phyloP scores from a whole-genome alignment of 2,797 vertebrate species.

The Benthosema pterotum region DNA sequence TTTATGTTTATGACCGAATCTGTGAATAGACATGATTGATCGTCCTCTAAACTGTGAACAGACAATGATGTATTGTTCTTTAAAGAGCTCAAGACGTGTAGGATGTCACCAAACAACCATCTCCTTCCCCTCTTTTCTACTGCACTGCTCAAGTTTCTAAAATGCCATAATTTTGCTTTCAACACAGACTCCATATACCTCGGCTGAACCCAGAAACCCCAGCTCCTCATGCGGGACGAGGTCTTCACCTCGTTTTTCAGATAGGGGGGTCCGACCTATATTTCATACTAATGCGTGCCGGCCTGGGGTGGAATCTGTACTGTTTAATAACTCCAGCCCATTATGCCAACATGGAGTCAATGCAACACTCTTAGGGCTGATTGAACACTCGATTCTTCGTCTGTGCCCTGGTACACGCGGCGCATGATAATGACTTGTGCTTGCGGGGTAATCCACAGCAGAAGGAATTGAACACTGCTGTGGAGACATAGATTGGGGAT shows the following conservation, averaged over 20 bases:
- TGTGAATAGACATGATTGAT: too few relatives aligned
- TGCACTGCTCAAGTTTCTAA: too few relatives aligned
- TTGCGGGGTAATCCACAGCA: conserved; percentile 40
- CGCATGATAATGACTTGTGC: conserved; percentile 55
- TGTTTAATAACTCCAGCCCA: conserved; percentile 36
- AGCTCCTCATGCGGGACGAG: neutral
- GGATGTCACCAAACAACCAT: too few relatives aligned
- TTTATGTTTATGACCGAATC: too few relatives aligned
- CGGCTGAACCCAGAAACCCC: too few relatives aligned
- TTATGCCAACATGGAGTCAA: conserved; percentile 30
- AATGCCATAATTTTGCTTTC: too few relatives aligned
- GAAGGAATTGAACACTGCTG: conserved; percentile 1
- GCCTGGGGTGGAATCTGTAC: conserved; percentile 18
- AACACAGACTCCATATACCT: too few relatives aligned
- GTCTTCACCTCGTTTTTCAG: neutral
- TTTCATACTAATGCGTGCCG: conserved; percentile 19
- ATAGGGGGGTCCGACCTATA: conserved; percentile 12
- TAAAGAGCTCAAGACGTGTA: too few relatives aligned
- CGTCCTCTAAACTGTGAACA: too few relatives aligned
- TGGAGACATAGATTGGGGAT: conserved; percentile 3
- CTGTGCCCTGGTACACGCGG: conserved; percentile 22
- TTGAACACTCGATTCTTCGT: conserved; percentile 42
- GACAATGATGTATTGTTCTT: too few relatives aligned
- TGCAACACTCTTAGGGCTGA: conserved; percentile 39
- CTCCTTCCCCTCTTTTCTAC: too few relatives aligned